A percentile compares a stretch with the other conserved stretches of the same genome.
phyloP scores from a whole-genome alignment of 92 coral and sea anemone genomes.

The Heteractis magnifica region DNA sequence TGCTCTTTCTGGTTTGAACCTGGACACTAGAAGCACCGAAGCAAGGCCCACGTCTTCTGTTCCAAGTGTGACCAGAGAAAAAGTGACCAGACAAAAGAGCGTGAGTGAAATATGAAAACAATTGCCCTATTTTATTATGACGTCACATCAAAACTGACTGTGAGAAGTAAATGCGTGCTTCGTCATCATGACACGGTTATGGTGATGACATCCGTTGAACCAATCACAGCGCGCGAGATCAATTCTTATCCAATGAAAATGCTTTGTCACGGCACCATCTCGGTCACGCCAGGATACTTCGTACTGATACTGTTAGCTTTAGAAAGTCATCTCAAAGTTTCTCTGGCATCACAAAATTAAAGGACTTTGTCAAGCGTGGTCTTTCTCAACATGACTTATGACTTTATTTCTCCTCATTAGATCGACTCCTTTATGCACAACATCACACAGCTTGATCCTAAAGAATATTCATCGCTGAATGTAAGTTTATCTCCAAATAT shows the following conservation, averaged over 20 bases:
- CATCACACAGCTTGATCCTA: neutral
- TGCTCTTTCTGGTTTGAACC: neutral
- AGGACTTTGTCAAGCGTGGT: too few relatives aligned
- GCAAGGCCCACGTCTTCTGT: neutral
- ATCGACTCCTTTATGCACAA: neutral
- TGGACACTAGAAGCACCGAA: neutral
- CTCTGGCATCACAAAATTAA: too few relatives aligned
- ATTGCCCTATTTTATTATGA: neutral
- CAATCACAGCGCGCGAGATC: too few relatives aligned
- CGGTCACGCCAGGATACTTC: too few relatives aligned
- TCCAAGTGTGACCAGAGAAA: neutral
- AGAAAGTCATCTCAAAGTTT: neutral
- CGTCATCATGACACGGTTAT: too few relatives aligned
- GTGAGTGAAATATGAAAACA: neutral
- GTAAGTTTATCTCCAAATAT: neutral
- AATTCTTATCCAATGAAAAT: too few relatives aligned
- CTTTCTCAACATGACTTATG: neutral
- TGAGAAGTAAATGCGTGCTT: too few relatives aligned
- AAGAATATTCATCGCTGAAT: neutral
- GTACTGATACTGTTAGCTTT: too few relatives aligned
- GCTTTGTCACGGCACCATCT: too few relatives aligned
- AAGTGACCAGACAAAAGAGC: neutral
- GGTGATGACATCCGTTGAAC: too few relatives aligned
- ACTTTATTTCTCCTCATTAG: neutral
- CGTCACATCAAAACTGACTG: neutral